Base-by-base conservation (phyloP, 2,888 invertebrate genomes). In the Leptinotarsa haldemani region DNA sequence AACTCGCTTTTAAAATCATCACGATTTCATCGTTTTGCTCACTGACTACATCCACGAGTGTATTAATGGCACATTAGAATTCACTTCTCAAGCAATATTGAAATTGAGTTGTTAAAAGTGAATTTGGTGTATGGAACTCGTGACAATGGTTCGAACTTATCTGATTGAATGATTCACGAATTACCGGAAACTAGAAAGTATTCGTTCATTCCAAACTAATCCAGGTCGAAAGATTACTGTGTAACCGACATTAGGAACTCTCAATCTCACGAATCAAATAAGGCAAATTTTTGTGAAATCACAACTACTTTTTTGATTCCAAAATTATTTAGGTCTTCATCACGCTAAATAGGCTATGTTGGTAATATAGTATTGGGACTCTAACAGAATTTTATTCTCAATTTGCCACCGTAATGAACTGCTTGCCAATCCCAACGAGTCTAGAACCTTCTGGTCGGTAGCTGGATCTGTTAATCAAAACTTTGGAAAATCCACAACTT, bases 21-120 rank as follows among this genome's bases (percentile, higher is more conserved):
- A 56, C 56, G 22, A 25, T 56, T 56, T 22, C 4, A 56, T 22
- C 56, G 56, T 56, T 56, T 56, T 22, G 20, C 56, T 12, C 20
- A 56, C 56, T 56, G 22, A 20, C 56, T 22, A 22, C 22, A 56
- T 20, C 56, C 30, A 61, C 40, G 61, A 61, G 13, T 61, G n/a
- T 30, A 61, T 61, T 30, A 61, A 40, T 40, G 2, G 30, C 40
- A 25, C 40, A 61, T 61, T n/a, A 40, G 18, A 61, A 61, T 40
- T 61, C 40, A 40, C 18, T 61, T 61, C 25, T 40, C 61, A 40
- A 61, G 61, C 61, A 61, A n/a, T 40, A 61, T 40, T 61, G 61
- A 61, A 61, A 61, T 61, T 61, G 61, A 61, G 61, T 61, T 61
- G 61, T 61, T 61, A 61, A 61, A 61, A 61, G 61, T 61, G 61